Evolutionary conservation across 1,140 invertebrate genomes (phyloP), one percentile per base, ranked within the genome.

Genomic region (Heterodera schachtii): DNA sequence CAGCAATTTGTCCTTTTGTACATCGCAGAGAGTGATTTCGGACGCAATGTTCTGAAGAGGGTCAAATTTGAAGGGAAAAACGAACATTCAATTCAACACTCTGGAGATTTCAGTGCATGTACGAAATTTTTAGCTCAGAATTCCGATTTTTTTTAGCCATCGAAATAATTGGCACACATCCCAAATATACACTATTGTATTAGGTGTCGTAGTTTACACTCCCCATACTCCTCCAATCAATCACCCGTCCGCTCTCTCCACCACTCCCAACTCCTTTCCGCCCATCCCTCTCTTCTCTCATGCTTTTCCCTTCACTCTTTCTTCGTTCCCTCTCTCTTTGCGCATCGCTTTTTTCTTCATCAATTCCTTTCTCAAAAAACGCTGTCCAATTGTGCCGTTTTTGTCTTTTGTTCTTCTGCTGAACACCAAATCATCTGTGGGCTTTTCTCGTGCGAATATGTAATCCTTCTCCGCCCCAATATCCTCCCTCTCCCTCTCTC

Each of bases 1-100:
- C 85, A 93, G 93, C 57, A 96, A 89, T 90, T 96, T 96, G 85
- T 96, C 94, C 19, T 91, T 91, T 9, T 89, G 86, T 11, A 94
- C 92, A 91, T 96, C 95, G 19, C 73, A 75, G 66, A 96, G 91
- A 16, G 93, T 94, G 16, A 96, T 90, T 84, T 96, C 94, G 88
- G 93, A 94, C 11, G 94, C 94, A 46, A 96, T 93, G 79, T 93
- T 91, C 94, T 95, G 90, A 47, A n/a, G n/a, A n/a, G n/a, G n/a
- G n/a, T n/a, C n/a, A n/a, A n/a, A n/a, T n/a, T n/a, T n/a, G n/a
- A n/a, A n/a, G n/a, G n/a, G n/a, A n/a, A n/a, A n/a, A n/a, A n/a
- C n/a, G n/a, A n/a, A n/a, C n/a, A n/a, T n/a, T n/a, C n/a, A n/a
- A n/a, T n/a, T n/a, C n/a, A n/a, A n/a, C n/a, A n/a, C n/a, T n/a